phyloP scores from a whole-genome alignment of 2,888 invertebrate genomes.

The Beris chalybata region DNA sequence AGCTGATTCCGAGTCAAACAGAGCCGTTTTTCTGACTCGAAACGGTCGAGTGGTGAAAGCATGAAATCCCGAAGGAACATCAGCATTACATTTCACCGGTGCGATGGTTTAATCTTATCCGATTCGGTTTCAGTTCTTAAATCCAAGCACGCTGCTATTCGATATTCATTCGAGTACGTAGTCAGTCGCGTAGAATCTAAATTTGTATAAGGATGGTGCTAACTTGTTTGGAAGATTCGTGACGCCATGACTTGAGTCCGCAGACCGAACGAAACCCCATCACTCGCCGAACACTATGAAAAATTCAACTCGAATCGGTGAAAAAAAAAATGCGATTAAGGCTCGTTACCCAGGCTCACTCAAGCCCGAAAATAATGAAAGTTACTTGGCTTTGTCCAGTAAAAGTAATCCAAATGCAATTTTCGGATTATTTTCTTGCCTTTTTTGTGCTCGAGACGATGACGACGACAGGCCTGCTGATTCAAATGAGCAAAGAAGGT shows the following conservation, averaged over 20 bases:
- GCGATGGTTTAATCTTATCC: conserved; percentile 15
- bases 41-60: conserved; percentile 2
- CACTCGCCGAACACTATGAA: too few species aligned
- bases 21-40: too few species aligned
- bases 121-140: conserved; percentile 24
- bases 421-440: conserved; percentile 24
- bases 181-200: conserved; percentile 22
- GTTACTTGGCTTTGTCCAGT: conserved; percentile 17
- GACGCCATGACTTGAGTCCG: background rate
- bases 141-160: conserved; percentile 12
- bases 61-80: conserved; percentile 11
- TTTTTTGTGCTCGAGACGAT: too few species aligned
- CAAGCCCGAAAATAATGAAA: conserved; percentile 15
- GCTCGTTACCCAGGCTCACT: conserved; percentile 15
- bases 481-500: too few species aligned
- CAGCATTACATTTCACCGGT: conserved; percentile 30
- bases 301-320: too few species aligned
- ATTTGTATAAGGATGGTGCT: conserved; percentile 24
- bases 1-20: too few species aligned
- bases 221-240: conserved; percentile 3
- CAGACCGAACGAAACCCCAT: background rate
- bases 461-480: too few species aligned
- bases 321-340: conserved; percentile 8
- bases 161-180: conserved; percentile 15
- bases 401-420: conserved; percentile 30